Conservation (phyloP, 2,888 invertebrate species). For the Sarcophaga variegata region DNA sequence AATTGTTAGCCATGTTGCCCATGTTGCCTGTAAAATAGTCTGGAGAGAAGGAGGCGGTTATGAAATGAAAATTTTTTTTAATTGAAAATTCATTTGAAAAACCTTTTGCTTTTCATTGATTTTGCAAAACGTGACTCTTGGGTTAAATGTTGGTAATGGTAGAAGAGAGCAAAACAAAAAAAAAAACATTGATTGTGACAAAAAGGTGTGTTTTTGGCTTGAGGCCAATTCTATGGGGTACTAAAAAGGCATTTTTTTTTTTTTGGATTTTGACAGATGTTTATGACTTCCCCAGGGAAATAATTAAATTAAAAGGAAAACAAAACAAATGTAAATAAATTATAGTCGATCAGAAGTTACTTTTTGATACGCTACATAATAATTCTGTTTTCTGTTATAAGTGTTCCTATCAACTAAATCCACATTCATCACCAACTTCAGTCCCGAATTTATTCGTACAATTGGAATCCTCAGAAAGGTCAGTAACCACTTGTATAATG, state of each 20-base stretch:
- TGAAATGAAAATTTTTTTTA: neutral
- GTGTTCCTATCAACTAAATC: too few relatives aligned
- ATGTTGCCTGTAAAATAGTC: neutral
- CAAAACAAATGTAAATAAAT: neutral
- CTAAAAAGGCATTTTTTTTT: conserved; percentile 15
- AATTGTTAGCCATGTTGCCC: conserved; percentile 10
- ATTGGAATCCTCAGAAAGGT: too few relatives aligned
- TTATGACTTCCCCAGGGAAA: conserved; percentile 23
- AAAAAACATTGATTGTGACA: conserved; percentile 28
- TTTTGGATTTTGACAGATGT: conserved; percentile 7
- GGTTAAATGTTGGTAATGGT: conserved; percentile 57
- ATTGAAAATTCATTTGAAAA: conserved; percentile 35
- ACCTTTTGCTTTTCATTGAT: neutral
- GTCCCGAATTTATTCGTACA: too few relatives aligned
- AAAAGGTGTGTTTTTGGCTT: conserved; percentile 46
- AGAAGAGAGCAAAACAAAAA: too few relatives aligned
- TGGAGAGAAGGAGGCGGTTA: conserved; percentile 40
- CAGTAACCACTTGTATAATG: too few relatives aligned
- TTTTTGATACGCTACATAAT: too few relatives aligned
- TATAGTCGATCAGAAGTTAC: neutral
- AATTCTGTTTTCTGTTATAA: too few relatives aligned
- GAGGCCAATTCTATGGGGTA: conserved; percentile 2
- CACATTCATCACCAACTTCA: too few relatives aligned
- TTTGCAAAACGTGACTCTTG: conserved; percentile 57
- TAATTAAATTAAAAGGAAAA: neutral